Percentiles rank a stretch among this genome's conserved stretches.
Evolutionary conservation across 2,113 vertebrate genomes (phyloP).

Genomic region (Spea bombifrons): DNA sequence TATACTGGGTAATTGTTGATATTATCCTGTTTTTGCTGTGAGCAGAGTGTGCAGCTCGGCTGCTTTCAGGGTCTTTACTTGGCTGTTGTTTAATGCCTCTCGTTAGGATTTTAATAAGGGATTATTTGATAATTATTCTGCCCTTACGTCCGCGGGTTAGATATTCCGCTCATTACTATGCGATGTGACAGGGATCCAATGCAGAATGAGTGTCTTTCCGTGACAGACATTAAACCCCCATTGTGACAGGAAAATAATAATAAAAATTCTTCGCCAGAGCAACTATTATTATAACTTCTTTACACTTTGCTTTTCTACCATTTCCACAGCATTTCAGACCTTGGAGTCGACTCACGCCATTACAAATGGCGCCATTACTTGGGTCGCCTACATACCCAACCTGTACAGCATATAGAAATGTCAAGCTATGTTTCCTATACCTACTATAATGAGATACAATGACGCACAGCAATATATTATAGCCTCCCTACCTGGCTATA

Average conservation of each 20-base stretch:
- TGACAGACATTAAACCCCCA: constrained; percentile 52
- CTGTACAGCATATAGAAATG: too few species aligned
- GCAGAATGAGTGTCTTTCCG: constrained; percentile 46
- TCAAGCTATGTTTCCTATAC: too few species aligned
- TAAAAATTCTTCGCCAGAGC: constrained; percentile 11
- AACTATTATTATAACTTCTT: background rate
- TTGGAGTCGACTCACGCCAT: too few species aligned
- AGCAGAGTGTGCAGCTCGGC: background rate
- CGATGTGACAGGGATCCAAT: constrained; percentile 51
- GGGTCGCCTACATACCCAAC: too few species aligned
- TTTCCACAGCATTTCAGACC: too few species aligned
- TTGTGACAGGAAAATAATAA: constrained; percentile 29
- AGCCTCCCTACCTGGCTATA: too few species aligned
- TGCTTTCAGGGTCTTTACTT: background rate
- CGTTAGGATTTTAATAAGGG: constrained; percentile 64
- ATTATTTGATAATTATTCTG: constrained; percentile 64
- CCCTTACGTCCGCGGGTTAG: constrained; percentile 66
- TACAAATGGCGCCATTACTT: too few species aligned
- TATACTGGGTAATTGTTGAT: background rate
- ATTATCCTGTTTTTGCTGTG: constrained; percentile 42
- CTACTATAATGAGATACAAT: too few species aligned
- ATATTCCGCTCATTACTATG: constrained; percentile 65
- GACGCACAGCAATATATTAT: too few species aligned
- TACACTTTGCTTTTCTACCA: background rate
- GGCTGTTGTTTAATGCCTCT: constrained; percentile 55